Percentiles rank a stretch among this genome's conserved stretches.
phyloP scores from a whole-genome alignment of 2,888 invertebrate species.

The Miltochrista miniata region DNA sequence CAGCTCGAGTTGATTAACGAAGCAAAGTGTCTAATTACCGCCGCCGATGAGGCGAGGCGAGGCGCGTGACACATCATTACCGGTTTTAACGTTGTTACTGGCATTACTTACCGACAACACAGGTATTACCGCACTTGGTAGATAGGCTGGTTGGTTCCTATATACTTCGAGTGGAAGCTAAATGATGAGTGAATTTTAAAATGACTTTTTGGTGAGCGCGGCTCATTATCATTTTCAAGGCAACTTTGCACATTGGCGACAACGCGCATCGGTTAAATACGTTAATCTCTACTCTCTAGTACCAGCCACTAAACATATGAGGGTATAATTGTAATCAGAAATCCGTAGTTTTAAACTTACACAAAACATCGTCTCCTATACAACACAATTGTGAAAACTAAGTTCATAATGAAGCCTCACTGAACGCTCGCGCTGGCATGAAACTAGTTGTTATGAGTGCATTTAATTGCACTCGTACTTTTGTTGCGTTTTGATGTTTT shows the following conservation, averaged over 20 bases:
- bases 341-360: background rate
- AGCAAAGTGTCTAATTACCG: conserved; percentile 33
- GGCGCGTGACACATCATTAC: conserved; percentile 38
- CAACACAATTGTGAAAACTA: background rate
- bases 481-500: conserved; percentile 1
- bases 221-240: no score
- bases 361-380: conserved; percentile 1
- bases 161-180: conserved; percentile 26
- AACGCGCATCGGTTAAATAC: no score
- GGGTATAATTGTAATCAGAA: background rate
- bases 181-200: conserved; percentile 1
- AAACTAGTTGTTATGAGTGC: conserved; percentile 8
- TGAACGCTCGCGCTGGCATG: background rate
- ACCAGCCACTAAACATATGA: no score
- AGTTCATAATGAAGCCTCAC: conserved; percentile 4
- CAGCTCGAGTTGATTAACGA: conserved; percentile 15
- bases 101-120: conserved; percentile 6
- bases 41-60: background rate
- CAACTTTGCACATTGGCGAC: no score
- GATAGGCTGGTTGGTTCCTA: conserved; percentile 36
- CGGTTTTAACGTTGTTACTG: conserved; percentile 18
- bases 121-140: conserved; percentile 21
- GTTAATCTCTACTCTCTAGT: no score
- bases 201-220: no score
- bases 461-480: conserved; percentile 7